Conservation (phyloP, 2,888 invertebrate genomes). For the Drosophila putrida region DNA sequence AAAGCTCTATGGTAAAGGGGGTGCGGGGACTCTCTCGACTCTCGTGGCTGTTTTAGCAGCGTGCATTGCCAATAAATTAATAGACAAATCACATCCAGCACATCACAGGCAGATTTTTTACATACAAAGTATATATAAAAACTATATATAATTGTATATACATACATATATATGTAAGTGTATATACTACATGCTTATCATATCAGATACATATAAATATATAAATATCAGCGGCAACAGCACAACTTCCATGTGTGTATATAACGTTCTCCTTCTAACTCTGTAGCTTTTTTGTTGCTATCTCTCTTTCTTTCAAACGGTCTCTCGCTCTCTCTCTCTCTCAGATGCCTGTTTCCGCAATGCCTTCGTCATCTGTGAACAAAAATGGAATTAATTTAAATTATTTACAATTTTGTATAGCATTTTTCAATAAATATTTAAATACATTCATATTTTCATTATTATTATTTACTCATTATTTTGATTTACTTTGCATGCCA, state of each 20-base stretch:
- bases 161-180: conserved; percentile 33
- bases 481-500: conserved; percentile 15
- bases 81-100: conserved; percentile 79
- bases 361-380: conserved; percentile 96
- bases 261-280: not conserved
- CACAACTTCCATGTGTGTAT: conserved; percentile 7
- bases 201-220: conserved; percentile 27
- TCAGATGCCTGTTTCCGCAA: conserved; percentile 97
- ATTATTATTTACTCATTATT: not conserved
- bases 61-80: conserved; percentile 53
- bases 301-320: conserved; percentile 1
- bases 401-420: not conserved
- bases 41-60: conserved; percentile 36
- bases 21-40: conserved; percentile 15
- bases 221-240: conserved; percentile 44
- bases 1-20: not conserved
- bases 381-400: not conserved
- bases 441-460: no score
- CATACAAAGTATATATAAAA: conserved; percentile 34
- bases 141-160: conserved; percentile 11
- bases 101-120: conserved; percentile 73
- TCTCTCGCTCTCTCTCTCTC: not conserved
- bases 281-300: not conserved
- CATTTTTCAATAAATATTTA: no score
- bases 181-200: conserved; percentile 35